Evolutionary conservation across 2,113 vertebrate species (phyloP).

Genomic region (Platysteira castanea): DNA sequence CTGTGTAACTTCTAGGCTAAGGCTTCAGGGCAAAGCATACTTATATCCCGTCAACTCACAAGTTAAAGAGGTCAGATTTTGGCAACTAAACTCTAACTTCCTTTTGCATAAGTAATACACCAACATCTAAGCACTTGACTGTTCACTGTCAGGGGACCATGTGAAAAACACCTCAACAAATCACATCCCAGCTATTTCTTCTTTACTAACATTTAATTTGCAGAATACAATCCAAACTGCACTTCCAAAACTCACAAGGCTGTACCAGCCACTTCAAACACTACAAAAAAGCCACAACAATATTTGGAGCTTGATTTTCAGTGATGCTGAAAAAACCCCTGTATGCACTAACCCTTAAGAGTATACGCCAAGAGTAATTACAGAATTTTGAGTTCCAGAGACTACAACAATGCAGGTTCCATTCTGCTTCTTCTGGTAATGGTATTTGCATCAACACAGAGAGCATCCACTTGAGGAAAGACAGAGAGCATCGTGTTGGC

Average conservation of each 20-base stretch:
- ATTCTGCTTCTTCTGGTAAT: neutral
- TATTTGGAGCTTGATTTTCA: neutral
- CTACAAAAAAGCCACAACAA: neutral
- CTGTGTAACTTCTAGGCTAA: neutral
- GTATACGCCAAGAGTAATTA: neutral
- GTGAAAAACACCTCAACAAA: neutral
- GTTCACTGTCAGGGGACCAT: neutral
- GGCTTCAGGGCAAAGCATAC: neutral
- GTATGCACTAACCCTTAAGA: neutral
- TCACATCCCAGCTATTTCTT: neutral
- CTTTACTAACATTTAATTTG: neutral
- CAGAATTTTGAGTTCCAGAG: neutral
- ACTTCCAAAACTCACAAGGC: neutral
- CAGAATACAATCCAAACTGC: neutral
- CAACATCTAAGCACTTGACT: neutral
- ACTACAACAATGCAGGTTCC: neutral
- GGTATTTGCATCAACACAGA: neutral
- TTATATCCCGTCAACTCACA: neutral
- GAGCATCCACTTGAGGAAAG: neutral
- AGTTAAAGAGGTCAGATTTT: neutral
- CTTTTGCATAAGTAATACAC: neutral
- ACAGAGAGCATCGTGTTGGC: neutral
- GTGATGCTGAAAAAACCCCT: neutral
- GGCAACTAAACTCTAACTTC: neutral
- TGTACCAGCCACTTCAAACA: neutral